Conservation (phyloP, 1,140 invertebrate species). For the Drosophila nannoptera region DNA sequence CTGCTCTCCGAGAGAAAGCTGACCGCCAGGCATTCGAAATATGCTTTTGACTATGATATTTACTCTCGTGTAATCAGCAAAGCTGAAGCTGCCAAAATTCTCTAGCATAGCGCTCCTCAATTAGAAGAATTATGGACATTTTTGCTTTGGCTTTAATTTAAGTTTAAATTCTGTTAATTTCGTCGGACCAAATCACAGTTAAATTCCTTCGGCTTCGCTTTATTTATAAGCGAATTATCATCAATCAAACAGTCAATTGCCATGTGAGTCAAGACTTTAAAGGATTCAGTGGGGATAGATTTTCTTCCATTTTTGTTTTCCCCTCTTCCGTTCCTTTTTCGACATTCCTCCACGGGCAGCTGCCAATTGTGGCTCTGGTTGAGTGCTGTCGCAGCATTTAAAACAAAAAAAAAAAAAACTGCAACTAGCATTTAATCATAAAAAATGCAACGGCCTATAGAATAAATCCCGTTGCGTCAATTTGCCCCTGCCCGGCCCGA, state of each 20-base stretch:
- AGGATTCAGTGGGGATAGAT: slow-evolving; percentile 60
- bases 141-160: no score
- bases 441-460: slow-evolving; percentile 76
- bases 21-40: slow-evolving; percentile 6
- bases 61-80: not conserved
- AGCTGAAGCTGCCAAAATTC: slow-evolving; percentile 6
- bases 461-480: slow-evolving; percentile 76
- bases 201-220: no score
- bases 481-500: slow-evolving; percentile 43
- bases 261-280: slow-evolving; percentile 57
- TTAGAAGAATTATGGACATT: not conserved
- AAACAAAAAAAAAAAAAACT: no score
- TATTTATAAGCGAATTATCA: no score
- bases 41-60: slow-evolving; percentile 11
- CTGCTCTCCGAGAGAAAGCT: not conserved
- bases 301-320: slow-evolving; percentile 29
- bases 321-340: slow-evolving; percentile 13
- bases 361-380: slow-evolving; percentile 62
- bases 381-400: slow-evolving; percentile 57
- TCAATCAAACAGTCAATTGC: not conserved
- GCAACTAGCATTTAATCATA: slow-evolving; percentile 75
- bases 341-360: slow-evolving; percentile 65
- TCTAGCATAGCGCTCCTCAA: not conserved
- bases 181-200: not conserved
- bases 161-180: not conserved